Evolutionary conservation across 1,140 invertebrate species (phyloP), one percentile per base, ranked within the genome.

Genomic region (Contarinia nasturtii): DNA sequence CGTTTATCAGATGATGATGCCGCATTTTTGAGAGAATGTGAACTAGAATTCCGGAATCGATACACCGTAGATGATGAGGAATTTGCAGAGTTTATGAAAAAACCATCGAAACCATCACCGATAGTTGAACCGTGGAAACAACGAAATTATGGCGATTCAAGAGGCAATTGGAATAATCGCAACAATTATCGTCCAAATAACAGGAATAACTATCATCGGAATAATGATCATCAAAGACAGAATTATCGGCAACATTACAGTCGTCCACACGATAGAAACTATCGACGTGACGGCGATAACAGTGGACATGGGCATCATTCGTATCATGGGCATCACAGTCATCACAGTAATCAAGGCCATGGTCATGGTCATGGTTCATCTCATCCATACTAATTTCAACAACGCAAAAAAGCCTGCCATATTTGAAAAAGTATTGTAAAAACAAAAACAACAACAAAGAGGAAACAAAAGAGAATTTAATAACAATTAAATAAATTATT

Each of bases 51-150:
- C 50, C 54, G 56, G 20, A 49, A 59, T 49, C 68, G 73, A 44
- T 75, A 66, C 45, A 72, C 72, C 19, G 67, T 71, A 12, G 56
- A 64, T 2, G 72, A 75, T 55, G 49, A 46, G 21, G 65, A 68
- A 22, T 75, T 69, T 51, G 59, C 65, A 52, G 60, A 62, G 34
- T 55, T 67, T 2, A 66, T 65, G 44, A 50, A 52, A 11, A 51
- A 57, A 22, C 52, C 59, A 2, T n/a, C 53, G 14, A 52, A 53
- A 12, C 57, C 57, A 14, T 72, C 72, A 14, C 72, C 72, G 8
- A 62, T 75, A 11, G 51, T 73, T 3, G 63, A 70, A 46, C 68
- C 69, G n/a, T 74, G 69, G 68, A 53, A n/a, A n/a, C 27, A 27
- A 27, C 27, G 27, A 5, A 3, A 27, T 27, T 10, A 27, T 27